A percentile compares a stretch with the other conserved stretches of the same genome.
Conservation (phyloP, 2,888 invertebrate genomes). For the Xestia sexstrigata region DNA sequence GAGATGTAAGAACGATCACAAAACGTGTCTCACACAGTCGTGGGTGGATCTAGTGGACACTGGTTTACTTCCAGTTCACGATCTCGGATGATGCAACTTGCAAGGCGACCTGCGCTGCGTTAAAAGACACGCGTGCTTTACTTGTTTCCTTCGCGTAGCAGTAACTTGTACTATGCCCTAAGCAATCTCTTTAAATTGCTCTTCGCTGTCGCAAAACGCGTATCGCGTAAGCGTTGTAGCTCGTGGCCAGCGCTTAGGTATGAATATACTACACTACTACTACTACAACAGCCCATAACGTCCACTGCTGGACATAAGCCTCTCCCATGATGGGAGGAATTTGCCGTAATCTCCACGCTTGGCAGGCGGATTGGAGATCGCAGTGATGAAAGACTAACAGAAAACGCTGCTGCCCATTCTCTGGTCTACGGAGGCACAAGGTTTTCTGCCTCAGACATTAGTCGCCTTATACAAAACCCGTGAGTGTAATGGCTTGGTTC, state of each 20-base stretch:
- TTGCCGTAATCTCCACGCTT: no score
- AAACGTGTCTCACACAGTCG: slow-evolving; percentile 7
- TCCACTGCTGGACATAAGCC: no score
- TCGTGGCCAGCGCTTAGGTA: background rate
- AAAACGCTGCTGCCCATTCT: no score
- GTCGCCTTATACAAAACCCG: no score
- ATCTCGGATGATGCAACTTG: background rate
- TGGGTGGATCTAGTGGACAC: slow-evolving; percentile 13
- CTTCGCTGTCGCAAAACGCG: background rate
- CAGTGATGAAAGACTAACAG: no score
- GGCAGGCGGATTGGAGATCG: no score
- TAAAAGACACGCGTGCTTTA: background rate
- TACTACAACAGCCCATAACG: no score
- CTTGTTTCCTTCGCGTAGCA: background rate
- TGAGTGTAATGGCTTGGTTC: no score
- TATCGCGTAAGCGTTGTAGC: background rate
- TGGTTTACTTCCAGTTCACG: slow-evolving; percentile 1
- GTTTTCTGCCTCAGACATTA: no score
- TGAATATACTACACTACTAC: no score
- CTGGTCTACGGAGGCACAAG: no score
- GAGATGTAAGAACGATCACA: slow-evolving; percentile 22
- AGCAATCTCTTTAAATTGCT: background rate
- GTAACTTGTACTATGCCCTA: background rate
- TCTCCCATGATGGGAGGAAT: no score
- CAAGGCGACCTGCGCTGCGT: background rate